Base-by-base conservation (phyloP, 2,888 invertebrate genomes). In the Lepetodrilus schrolli region DNA sequence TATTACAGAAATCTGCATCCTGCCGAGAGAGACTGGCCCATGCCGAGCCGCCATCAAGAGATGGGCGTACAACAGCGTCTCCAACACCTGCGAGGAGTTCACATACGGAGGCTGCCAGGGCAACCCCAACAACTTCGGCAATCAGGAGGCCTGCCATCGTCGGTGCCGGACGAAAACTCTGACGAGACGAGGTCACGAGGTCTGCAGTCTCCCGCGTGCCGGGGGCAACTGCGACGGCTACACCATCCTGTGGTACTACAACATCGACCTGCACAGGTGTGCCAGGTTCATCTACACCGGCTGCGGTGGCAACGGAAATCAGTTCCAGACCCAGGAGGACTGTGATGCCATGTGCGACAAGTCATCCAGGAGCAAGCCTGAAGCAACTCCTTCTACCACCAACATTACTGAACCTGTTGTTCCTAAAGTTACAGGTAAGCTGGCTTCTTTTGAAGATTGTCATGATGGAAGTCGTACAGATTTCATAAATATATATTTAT, bases 21-120 rank as follows among this genome's bases (percentile, higher is more conserved):
- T 83, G 49, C 82, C 86, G 3, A 78, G 81, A 26, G 76, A 79
- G 23, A 75, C 76, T 20, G 89, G 89, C 5, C 73, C 68, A 2
- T 89, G 89, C 76, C 74, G 82, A 34, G 83, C 80, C 1, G 74
- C 76, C 21, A 76, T 82, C 10, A 75, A 74, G n/a, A 70, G 85
- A 1, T 87, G 74, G 75, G 83, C 76, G 1, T 95, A 95, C 89
- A 93, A 94, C 86, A 94, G 95, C 0, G 93, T 93, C 0, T 92
- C 94, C 49, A 94, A 94, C 83, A 93, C 93, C 26, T 89, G 90
- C 74, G 93, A 96, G 95, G 94, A 91, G 93, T 94, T 92, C 95
- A 95, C 92, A 92, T 94, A 91, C 51, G 95, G 96, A 58, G 98
- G 98, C 30, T 98, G 98, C 88, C 93, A 94, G 70, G 98, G 97